Evolutionary conservation across 2,113 vertebrate genomes (phyloP).

Genomic region (Thamnophis sirtalis): DNA sequence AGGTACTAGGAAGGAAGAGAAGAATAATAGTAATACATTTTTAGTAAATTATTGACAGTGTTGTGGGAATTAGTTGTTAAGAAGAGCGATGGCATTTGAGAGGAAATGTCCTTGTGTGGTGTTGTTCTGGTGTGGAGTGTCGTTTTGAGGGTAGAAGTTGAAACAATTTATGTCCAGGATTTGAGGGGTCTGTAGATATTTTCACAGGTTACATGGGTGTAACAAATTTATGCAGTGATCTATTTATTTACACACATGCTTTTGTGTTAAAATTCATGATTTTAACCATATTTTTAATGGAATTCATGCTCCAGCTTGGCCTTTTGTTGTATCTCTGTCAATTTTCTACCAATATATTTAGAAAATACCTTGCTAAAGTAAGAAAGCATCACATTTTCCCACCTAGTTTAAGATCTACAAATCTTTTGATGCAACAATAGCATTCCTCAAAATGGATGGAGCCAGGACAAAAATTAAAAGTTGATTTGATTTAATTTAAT

Average conservation of each 20-base stretch:
- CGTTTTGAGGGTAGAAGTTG: too few species aligned
- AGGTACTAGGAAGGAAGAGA: too few species aligned
- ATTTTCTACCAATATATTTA: not conserved
- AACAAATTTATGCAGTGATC: not conserved
- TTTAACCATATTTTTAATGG: not conserved
- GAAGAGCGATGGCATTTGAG: too few species aligned
- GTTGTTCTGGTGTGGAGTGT: too few species aligned
- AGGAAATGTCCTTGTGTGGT: too few species aligned
- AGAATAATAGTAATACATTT: too few species aligned
- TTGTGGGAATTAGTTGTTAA: too few species aligned
- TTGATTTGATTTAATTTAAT: not conserved
- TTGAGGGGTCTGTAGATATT: too few species aligned
- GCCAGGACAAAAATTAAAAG: not conserved
- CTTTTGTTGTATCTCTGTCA: not conserved
- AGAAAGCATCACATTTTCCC: not conserved
- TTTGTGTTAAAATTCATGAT: not conserved
- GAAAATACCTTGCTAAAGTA: not conserved
- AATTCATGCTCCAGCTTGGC: not conserved
- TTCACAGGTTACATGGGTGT: not conserved
- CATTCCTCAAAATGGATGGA: not conserved
- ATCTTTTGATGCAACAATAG: not conserved
- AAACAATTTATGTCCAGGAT: too few species aligned
- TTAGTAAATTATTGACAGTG: too few species aligned
- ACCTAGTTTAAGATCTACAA: not conserved
- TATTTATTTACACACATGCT: not conserved